A percentile compares a stretch with the other conserved stretches of the same genome.
These are phyloP conservation scores for Andrena haemorrhoa DNA, from an alignment of 2,888 invertebrate genomes.

Conservation along the genomic window DNA sequence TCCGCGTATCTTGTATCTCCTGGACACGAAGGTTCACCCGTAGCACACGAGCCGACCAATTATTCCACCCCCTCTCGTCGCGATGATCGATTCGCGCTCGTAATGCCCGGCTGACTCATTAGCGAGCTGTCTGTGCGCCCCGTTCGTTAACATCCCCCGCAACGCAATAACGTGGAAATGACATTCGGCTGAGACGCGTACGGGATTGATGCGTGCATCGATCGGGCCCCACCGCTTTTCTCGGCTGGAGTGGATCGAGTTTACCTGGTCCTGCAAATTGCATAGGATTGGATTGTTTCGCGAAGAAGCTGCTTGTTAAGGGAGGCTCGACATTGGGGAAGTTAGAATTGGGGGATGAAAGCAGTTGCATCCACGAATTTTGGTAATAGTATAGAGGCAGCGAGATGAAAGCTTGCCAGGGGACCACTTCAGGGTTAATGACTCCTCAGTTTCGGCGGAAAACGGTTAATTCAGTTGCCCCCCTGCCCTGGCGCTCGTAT, in stretches of 20 bases:
- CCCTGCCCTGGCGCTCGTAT: background rate
- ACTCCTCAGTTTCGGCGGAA: background rate
- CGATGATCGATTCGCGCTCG: conserved; percentile 54
- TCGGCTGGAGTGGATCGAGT: conserved; percentile 11
- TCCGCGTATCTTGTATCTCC: conserved; percentile 45
- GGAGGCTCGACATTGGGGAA: too few species aligned
- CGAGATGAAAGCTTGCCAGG: too few species aligned
- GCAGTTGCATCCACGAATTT: too few species aligned
- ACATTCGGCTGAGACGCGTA: conserved; percentile 15
- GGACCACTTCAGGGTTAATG: too few species aligned
- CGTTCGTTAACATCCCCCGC: conserved; percentile 48
- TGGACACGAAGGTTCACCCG: conserved; percentile 22
- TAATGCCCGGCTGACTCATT: conserved; percentile 54
- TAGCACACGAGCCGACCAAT: conserved; percentile 47
- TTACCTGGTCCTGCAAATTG: too few species aligned
- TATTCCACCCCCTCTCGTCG: conserved; percentile 32
- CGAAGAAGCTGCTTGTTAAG: too few species aligned
- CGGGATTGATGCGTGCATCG: conserved; percentile 12
- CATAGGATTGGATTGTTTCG: too few species aligned
- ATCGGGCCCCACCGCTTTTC: conserved; percentile 11
- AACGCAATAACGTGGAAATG: conserved; percentile 21
- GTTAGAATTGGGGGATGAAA: too few species aligned
- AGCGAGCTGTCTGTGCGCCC: conserved; percentile 25
- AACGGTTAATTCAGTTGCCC: background rate
- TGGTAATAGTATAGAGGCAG: too few species aligned